A percentile compares a stretch with the other conserved stretches of the same genome.
phyloP scores from a whole-genome alignment of 1,140 invertebrate genomes.

The Reticulitermes speratus region DNA sequence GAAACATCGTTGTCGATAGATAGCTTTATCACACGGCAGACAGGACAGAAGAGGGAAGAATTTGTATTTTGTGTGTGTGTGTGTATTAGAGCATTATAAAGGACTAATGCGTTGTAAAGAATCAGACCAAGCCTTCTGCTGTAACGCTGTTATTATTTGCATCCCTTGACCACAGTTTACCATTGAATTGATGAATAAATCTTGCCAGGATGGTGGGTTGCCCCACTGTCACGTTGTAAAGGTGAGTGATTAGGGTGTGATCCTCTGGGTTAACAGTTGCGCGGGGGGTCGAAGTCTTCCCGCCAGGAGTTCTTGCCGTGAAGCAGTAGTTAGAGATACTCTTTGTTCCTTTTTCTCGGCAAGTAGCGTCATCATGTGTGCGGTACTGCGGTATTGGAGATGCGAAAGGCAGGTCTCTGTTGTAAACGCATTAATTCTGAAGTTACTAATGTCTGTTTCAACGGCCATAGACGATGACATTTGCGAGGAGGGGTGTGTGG shows the following conservation, averaged over 20 bases:
- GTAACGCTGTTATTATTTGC: neutral
- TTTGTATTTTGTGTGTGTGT: too few species aligned
- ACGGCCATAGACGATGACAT: too few species aligned
- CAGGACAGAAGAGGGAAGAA: too few species aligned
- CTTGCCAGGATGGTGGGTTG: neutral
- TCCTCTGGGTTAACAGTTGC: neutral
- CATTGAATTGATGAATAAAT: neutral
- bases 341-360: neutral
- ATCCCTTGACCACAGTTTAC: neutral
- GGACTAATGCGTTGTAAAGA: too few species aligned
- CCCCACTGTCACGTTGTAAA: neutral
- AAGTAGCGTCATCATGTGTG: neutral
- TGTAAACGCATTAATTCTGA: too few species aligned
- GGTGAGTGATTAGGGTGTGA: conserved; percentile 14
- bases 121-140: neutral
- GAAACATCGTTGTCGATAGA: too few species aligned
- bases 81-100: too few species aligned
- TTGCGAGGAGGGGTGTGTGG: too few species aligned
- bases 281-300: neutral
- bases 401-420: too few species aligned
- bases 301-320: neutral
- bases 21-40: too few species aligned
- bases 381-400: too few species aligned
- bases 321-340: neutral
- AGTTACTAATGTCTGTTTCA: too few species aligned